These are phyloP conservation scores for Paralichthys olivaceus DNA, from an alignment of 2,113 vertebrate genomes.

Conservation along the genomic window DNA sequence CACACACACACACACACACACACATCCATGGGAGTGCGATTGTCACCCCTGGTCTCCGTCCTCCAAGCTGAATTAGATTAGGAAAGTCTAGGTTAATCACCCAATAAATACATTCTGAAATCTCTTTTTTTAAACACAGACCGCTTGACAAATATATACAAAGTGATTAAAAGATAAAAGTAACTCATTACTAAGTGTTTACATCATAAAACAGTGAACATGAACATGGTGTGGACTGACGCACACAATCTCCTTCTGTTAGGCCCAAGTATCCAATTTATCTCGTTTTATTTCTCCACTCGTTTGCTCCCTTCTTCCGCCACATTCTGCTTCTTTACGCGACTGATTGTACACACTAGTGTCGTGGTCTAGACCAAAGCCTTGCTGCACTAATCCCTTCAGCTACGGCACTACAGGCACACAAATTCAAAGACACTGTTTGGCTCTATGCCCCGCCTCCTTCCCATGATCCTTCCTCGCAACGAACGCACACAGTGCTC, in stretches of 20 bases:
- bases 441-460: constrained; percentile 50
- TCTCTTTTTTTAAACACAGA: constrained; percentile 64
- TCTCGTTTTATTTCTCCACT: background rate
- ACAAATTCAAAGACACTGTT: constrained; percentile 70
- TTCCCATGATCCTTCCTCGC: constrained; percentile 11
- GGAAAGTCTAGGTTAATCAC: constrained; percentile 68
- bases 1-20: constrained; percentile 7
- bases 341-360: constrained; percentile 73
- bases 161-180: constrained; percentile 54
- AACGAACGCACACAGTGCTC: constrained; percentile 56
- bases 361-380: constrained; percentile 57
- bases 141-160: constrained; percentile 72
- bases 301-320: background rate
- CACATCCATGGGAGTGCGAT: constrained; percentile 47
- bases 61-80: constrained; percentile 49
- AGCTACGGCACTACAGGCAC: constrained; percentile 70
- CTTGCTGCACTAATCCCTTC: constrained; percentile 36
- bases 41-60: constrained; percentile 50
- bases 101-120: constrained; percentile 83
- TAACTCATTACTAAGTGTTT: constrained; percentile 60
- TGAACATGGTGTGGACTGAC: constrained; percentile 55
- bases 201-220: constrained; percentile 67
- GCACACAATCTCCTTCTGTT: constrained; percentile 32
- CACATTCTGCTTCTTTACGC: background rate
- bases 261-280: constrained; percentile 12